Evolutionary conservation across 2,797 vertebrate genomes (phyloP).

Genomic region (Poecilia wingei): DNA sequence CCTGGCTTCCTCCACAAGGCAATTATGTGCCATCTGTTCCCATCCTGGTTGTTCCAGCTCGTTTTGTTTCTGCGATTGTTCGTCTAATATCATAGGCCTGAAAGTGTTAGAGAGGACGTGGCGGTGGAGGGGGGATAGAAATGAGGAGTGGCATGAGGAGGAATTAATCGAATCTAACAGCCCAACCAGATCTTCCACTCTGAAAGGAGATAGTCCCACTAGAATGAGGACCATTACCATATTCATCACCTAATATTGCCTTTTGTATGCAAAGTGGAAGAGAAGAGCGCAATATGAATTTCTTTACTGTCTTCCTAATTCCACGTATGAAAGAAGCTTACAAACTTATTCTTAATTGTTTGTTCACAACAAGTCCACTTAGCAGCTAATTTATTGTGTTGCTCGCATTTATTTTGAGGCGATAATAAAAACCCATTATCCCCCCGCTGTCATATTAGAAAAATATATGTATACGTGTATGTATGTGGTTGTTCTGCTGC

Average conservation of each 20-base stretch:
- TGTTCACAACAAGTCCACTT: conserved; percentile 68
- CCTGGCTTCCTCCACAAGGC: conserved; percentile 86
- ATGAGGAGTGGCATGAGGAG: conserved; percentile 84
- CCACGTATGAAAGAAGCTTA: conserved; percentile 45
- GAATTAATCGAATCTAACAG: conserved; percentile 84
- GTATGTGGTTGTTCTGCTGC: conserved; percentile 64
- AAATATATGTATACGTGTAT: conserved; percentile 51
- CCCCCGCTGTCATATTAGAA: conserved; percentile 54
- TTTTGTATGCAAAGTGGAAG: conserved; percentile 72
- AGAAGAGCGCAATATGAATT: conserved; percentile 66
- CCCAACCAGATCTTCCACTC: conserved; percentile 78
- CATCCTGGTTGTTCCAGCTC: conserved; percentile 86
- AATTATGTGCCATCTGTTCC: conserved; percentile 89
- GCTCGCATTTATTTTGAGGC: conserved; percentile 52
- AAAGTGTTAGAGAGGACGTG: conserved; percentile 75
- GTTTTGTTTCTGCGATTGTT: conserved; percentile 88
- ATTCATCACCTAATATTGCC: conserved; percentile 78
- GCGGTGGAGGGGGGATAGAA: conserved; percentile 55
- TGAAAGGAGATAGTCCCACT: conserved; percentile 78
- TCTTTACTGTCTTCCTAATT: conserved; percentile 69
- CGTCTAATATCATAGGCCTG: conserved; percentile 85
- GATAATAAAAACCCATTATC: conserved; percentile 73
- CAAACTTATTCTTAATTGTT: conserved; percentile 59
- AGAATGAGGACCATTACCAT: conserved; percentile 81
- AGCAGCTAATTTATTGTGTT: conserved; percentile 18